Evolutionary conservation across 2,888 invertebrate species (phyloP), one percentile per base, ranked within the genome.

Genomic region (Zele albiditarsus): DNA sequence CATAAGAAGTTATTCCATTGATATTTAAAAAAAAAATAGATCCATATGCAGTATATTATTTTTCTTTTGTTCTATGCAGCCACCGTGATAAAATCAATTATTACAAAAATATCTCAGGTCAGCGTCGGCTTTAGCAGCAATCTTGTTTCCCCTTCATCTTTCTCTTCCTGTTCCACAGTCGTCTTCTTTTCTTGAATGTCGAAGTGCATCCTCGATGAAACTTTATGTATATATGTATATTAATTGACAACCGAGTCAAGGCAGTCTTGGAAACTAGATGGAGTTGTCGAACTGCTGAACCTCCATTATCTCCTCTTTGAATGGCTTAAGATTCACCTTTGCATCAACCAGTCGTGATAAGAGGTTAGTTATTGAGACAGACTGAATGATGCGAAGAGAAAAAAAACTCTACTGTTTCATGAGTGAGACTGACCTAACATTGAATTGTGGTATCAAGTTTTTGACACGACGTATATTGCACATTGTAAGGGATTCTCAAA

Each of bases 361-460:
- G 31, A 31, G 10, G 6, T 62, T 62, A 28, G 46, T 46, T 60
- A 60, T 60, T 14, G 14, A n/a, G 25, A 60, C 25, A 57, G 31
- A 62, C 16, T 14, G 14, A 0, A 62, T 16, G 73, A 27, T 63
- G 31, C 63, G 31, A 27, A 33, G 25, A 60, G 23, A 62, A 71
- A 66, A 33, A 60, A 53, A 53, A n/a, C 25, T n/a, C 38, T 38
- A 2, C 12, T 38, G 42, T 69, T 23, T 58, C 33, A 27, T 62
- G 42, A 27, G 42, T 10, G n/a, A 53, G 27, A 58, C 31, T 33
- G 69, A 72, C 65, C 66, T 57, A 46, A 74, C 63, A 63, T 71
- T 68, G 46, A n/a, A 38, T 38, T 65, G 14, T 38, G 28, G 23
- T 27, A 10, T 42, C 20, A 68, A 77, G 38, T 77, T 77, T 74